phyloP scores from a whole-genome alignment of 2,888 invertebrate genomes.

The Drosophila greeni region DNA sequence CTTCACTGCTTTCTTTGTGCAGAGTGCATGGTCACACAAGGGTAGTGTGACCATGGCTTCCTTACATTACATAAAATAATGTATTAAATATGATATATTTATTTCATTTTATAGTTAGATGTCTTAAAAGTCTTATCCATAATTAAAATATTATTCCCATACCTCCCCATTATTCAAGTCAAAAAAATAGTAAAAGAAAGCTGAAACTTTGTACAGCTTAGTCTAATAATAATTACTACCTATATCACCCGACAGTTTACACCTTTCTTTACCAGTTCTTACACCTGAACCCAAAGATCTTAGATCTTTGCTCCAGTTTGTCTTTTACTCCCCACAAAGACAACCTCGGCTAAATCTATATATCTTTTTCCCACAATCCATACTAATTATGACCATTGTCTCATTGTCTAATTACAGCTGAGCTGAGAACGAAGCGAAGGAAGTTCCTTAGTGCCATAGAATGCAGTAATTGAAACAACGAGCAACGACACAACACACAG shows the following conservation, averaged over 20 bases:
- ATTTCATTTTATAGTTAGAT: too few species aligned
- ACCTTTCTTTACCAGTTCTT: background rate
- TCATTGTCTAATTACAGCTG: slow-evolving; percentile 50
- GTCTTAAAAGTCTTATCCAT: too few species aligned
- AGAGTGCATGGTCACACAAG: too few species aligned
- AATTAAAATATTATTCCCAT: too few species aligned
- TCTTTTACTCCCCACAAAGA: background rate
- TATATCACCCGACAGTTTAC: background rate
- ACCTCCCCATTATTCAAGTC: background rate
- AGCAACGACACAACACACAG: slow-evolving; percentile 26
- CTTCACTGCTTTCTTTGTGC: too few species aligned
- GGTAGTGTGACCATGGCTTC: too few species aligned
- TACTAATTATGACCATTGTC: slow-evolving; percentile 29
- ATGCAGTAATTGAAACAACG: slow-evolving; percentile 64
- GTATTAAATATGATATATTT: too few species aligned
- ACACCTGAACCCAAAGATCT: background rate
- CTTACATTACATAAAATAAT: too few species aligned
- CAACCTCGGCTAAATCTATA: slow-evolving; percentile 1
- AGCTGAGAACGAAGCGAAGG: slow-evolving; percentile 56
- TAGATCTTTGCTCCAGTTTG: background rate
- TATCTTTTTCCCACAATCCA: slow-evolving; percentile 1
- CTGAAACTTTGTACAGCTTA: background rate
- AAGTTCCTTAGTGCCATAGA: slow-evolving; percentile 73
- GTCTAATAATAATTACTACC: slow-evolving; percentile 1
- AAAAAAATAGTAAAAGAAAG: background rate